Percentiles rank a stretch among this genome's conserved stretches.
Evolutionary conservation across 2,113 vertebrate genomes (phyloP).

Genomic region (Orthonyx spaldingii): DNA sequence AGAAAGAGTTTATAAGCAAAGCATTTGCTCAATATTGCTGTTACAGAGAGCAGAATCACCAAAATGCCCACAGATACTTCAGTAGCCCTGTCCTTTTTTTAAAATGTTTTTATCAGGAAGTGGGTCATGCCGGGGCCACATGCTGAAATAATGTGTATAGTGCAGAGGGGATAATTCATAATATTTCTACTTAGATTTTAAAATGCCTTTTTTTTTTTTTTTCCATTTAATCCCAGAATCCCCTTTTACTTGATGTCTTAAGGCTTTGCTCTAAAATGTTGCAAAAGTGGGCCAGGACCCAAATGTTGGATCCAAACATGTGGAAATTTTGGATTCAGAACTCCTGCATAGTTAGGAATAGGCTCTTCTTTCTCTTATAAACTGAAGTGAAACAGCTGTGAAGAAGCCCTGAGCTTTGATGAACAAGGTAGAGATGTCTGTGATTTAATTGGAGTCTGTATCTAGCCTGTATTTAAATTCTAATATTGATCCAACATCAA

Average conservation of each 20-base stretch:
- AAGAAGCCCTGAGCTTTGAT: not conserved
- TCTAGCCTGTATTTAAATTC: not conserved
- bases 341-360: not conserved
- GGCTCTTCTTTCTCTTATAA: not conserved
- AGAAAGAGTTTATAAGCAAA: not conserved
- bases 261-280: not conserved
- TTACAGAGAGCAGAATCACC: not conserved
- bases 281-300: not conserved
- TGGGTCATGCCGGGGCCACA: not conserved
- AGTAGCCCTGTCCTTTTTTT: not conserved
- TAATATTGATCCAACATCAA: not conserved
- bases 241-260: not conserved
- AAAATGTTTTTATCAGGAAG: not conserved
- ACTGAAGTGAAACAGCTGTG: slow-evolving; percentile 18
- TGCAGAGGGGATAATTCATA: not conserved
- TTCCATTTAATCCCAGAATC: not conserved
- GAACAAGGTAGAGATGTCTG: not conserved
- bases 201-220: not conserved
- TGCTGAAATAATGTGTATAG: not conserved
- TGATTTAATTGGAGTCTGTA: slow-evolving; percentile 7
- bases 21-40: not conserved
- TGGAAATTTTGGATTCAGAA: slow-evolving; percentile 25
- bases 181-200: not conserved
- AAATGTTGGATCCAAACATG: slow-evolving; percentile 14
- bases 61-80: not conserved